Conservation (phyloP, 2,888 invertebrate genomes). For the Oscheius sp. region DNA sequence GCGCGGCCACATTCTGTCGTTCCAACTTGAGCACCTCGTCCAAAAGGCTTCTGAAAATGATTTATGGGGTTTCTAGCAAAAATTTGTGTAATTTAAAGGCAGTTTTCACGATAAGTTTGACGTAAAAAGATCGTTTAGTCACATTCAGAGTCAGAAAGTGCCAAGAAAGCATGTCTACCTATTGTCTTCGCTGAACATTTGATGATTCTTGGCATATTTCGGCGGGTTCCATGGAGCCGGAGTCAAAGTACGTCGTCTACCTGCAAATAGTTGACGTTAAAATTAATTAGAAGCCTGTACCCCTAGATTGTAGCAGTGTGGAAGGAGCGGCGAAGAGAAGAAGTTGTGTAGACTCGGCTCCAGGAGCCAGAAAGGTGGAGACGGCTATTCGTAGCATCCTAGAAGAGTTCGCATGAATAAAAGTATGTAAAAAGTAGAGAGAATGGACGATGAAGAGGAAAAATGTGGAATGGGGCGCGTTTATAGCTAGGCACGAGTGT, state of each 20-base stretch:
- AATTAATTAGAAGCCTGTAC: constrained; percentile 2
- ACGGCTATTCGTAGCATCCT: constrained; percentile 35
- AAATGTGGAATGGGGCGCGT: no score
- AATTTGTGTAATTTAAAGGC: no score
- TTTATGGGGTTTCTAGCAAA: background rate
- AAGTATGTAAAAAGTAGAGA: no score
- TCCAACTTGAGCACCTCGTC: constrained; percentile 40
- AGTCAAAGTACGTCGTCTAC: constrained; percentile 59
- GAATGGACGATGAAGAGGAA: no score
- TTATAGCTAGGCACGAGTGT: no score
- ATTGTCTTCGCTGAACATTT: constrained; percentile 38
- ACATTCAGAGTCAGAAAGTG: background rate
- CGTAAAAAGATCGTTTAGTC: no score
- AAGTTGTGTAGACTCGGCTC: constrained; percentile 7
- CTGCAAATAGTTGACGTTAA: constrained; percentile 20
- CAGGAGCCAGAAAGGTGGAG: constrained; percentile 13
- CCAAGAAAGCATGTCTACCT: constrained; percentile 37
- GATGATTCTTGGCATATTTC: constrained; percentile 41
- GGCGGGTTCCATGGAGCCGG: constrained; percentile 63
- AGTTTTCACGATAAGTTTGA: no score
- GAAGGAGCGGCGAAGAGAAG: constrained; percentile 10
- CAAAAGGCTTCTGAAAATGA: constrained; percentile 43
- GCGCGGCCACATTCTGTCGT: background rate
- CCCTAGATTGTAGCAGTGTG: constrained; percentile 18
- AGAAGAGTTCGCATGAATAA: background rate